Base-by-base conservation (phyloP, 1,140 invertebrate genomes). In the Agrypnia vestita region DNA sequence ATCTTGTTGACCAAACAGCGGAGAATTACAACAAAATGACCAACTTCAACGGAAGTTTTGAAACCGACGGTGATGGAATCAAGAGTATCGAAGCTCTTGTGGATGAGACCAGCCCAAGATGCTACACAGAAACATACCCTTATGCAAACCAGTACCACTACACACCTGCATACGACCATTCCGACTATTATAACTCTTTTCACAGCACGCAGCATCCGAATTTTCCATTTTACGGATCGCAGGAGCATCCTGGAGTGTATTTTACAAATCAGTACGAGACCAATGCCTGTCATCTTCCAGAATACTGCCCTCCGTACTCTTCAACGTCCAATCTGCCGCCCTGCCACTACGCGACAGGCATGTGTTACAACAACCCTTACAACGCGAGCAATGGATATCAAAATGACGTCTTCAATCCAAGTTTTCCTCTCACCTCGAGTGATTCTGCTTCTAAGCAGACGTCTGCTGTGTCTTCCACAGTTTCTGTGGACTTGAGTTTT, bases 1-100 rank as follows among this genome's bases (percentile, higher is more conserved):
- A 92, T 79, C 86, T 91, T 83, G 86, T 87, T 21, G 88, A 88
- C 80, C 86, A 87, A 82, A 86, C 84, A 11, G 13, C 69, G 9
- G 59, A 71, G 11, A 49, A 17, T 55, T 82, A 73, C 49, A 73
- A 10, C 46, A 82, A 80, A 76, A 80, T 80, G 51, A 44, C 59
- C 1, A 76, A 25, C 19, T 83, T 83, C 53, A 78, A 75, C 12
- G 53, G 17, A 19, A 61, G 44, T 10, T 79, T 69, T 19, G 81
- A 79, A 74, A 43, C 76, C 17, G 78, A 80, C 17, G 73, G 49
- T 49, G 51, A 69, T 4, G 56, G 49, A 1, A 19, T 78, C 0
- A 80, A 80, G 73, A 75, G 51, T 55, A 69, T 82, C n/a, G 73
- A 78, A n/a, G 35, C 46, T 11, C 11, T 69, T 43, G 59, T 74